phyloP scores from a whole-genome alignment of 1,140 invertebrate genomes.

The Bombus sylvicola region DNA sequence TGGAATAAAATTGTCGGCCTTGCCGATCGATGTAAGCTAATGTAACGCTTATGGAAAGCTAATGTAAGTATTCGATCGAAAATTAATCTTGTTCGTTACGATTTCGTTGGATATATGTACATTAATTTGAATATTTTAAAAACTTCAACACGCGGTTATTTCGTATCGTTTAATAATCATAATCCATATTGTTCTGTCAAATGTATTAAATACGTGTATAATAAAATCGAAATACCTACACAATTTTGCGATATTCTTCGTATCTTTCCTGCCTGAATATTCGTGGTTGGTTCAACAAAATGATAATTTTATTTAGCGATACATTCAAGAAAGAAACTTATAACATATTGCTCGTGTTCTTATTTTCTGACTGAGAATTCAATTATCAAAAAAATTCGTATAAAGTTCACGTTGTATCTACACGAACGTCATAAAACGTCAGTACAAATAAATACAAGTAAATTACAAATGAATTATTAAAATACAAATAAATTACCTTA shows the following conservation, averaged over 20 bases:
- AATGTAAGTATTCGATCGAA: background rate
- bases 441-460: too few species aligned
- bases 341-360: too few species aligned
- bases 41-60: background rate
- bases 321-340: too few species aligned
- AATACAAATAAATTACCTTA: too few species aligned
- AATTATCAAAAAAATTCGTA: too few species aligned
- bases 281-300: rapidly evolving
- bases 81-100: background rate
- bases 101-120: too few species aligned
- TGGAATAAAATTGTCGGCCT: background rate
- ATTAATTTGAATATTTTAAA: background rate
- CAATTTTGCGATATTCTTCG: background rate
- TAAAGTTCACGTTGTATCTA: too few species aligned
- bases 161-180: background rate
- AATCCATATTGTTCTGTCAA: background rate
- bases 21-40: background rate
- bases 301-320: background rate
- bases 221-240: background rate
- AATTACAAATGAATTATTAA: too few species aligned
- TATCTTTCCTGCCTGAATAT: background rate
- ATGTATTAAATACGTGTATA: too few species aligned
- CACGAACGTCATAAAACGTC: too few species aligned
- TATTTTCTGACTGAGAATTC: too few species aligned
- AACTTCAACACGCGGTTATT: background rate